Percentiles rank a stretch among this genome's conserved stretches.
Evolutionary conservation across 2,797 vertebrate species (phyloP).

Genomic region (Rhinichthys osculus): DNA sequence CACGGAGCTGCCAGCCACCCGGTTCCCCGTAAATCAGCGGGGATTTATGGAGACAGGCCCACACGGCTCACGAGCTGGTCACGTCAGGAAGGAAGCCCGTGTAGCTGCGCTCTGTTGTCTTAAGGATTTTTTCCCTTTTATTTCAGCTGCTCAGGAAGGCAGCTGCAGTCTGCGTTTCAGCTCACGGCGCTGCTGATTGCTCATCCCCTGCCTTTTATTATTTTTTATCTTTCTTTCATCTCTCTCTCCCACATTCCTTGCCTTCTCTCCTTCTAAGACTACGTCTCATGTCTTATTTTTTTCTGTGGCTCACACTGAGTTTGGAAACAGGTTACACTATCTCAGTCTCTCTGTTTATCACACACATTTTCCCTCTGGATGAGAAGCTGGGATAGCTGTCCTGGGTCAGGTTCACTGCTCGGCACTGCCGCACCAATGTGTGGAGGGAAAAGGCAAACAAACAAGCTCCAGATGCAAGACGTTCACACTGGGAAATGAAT

Average conservation of each 20-base stretch:
- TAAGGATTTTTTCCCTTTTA: slow-evolving; percentile 83
- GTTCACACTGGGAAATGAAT: slow-evolving; percentile 53
- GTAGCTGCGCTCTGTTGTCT: slow-evolving; percentile 84
- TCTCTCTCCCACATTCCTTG: slow-evolving; percentile 53
- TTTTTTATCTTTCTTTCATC: slow-evolving; percentile 76
- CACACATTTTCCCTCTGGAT: slow-evolving; percentile 42
- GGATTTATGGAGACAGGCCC: slow-evolving; percentile 75
- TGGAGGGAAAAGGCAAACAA: slow-evolving; percentile 70
- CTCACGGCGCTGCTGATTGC: slow-evolving; percentile 80
- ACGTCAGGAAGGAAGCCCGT: slow-evolving; percentile 87
- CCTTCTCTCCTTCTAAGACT: slow-evolving; percentile 29
- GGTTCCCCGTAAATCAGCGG: slow-evolving; percentile 80
- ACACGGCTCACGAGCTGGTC: slow-evolving; percentile 82
- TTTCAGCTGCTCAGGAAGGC: slow-evolving; percentile 88
- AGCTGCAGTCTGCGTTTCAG: slow-evolving; percentile 87
- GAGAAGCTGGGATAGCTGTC: slow-evolving; percentile 62
- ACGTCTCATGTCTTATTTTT: slow-evolving; percentile 43
- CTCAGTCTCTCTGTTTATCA: slow-evolving; percentile 51
- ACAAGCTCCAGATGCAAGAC: slow-evolving; percentile 73
- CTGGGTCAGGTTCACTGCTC: slow-evolving; percentile 68
- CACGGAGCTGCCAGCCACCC: slow-evolving; percentile 69
- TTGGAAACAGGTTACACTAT: slow-evolving; percentile 21
- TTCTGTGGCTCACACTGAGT: slow-evolving; percentile 34
- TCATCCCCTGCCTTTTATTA: slow-evolving; percentile 73
- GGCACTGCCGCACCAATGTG: slow-evolving; percentile 68